Percentiles rank a stretch among this genome's conserved stretches.
Conservation (phyloP, 1,140 invertebrate genomes). For the Sarcophaga peregrina region DNA sequence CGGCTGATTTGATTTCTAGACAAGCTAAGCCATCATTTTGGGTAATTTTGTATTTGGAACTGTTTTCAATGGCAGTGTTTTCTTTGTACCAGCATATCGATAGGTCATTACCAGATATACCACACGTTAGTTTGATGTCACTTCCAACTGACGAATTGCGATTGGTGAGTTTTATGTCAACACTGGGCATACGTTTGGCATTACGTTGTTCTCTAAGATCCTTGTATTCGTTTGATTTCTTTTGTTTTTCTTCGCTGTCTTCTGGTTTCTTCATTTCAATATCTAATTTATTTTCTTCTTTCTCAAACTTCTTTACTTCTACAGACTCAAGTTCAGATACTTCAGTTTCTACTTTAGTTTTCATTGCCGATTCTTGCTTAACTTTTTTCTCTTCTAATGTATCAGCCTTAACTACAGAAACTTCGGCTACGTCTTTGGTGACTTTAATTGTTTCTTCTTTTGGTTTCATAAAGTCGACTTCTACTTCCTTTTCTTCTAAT, state of each 20-base stretch:
- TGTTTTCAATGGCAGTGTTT: slow-evolving; percentile 67
- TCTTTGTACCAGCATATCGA: slow-evolving; percentile 86
- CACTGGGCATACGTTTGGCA: slow-evolving; percentile 77
- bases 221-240: slow-evolving; percentile 50
- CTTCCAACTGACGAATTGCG: slow-evolving; percentile 79
- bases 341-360: background rate
- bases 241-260: background rate
- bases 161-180: slow-evolving; percentile 82
- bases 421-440: slow-evolving; percentile 21
- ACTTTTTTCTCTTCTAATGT: slow-evolving; percentile 44
- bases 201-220: slow-evolving; percentile 57
- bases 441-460: slow-evolving; percentile 45
- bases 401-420: slow-evolving; percentile 46
- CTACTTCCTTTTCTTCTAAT: slow-evolving; percentile 48
- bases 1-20: slow-evolving; percentile 69
- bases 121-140: slow-evolving; percentile 84
- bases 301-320: background rate
- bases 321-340: background rate
- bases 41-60: slow-evolving; percentile 57
- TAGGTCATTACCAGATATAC: slow-evolving; percentile 83
- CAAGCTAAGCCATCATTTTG: slow-evolving; percentile 74
- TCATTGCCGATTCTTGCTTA: background rate
- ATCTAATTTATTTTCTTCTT: background rate
- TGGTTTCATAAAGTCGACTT: slow-evolving; percentile 44
- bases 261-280: slow-evolving; percentile 31